Conservation (phyloP, 2,797 vertebrate genomes). For the Gymnothorax reevesii region DNA sequence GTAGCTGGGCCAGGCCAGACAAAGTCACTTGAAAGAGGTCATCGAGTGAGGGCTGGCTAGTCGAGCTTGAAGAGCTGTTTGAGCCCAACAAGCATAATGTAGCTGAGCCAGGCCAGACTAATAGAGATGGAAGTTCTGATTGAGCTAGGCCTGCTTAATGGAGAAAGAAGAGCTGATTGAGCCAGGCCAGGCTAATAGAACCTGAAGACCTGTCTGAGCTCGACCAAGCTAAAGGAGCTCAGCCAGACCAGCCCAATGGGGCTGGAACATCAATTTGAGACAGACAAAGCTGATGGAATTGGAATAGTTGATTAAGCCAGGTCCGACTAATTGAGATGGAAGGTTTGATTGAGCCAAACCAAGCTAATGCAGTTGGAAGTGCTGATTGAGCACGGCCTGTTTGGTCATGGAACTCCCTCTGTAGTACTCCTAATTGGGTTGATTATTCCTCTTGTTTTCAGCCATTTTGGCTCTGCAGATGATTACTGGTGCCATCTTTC, state of each 20-base stretch:
- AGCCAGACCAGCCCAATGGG: not conserved
- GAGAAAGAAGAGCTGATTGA: not conserved
- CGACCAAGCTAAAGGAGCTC: not conserved
- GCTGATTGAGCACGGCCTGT: too few species aligned
- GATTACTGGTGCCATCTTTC: too few species aligned
- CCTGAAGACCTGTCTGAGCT: not conserved
- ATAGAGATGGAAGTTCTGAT: constrained; percentile 26
- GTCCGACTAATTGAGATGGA: not conserved
- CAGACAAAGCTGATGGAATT: not conserved
- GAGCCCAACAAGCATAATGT: too few species aligned
- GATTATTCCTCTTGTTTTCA: too few species aligned
- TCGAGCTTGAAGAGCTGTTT: too few species aligned
- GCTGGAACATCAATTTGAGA: not conserved
- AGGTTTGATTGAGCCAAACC: not conserved
- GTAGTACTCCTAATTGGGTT: too few species aligned
- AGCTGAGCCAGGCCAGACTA: too few species aligned
- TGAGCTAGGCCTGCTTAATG: constrained; percentile 32
- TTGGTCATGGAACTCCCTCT: too few species aligned
- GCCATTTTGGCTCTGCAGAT: too few species aligned
- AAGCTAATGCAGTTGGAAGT: not conserved
- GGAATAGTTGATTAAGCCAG: not conserved
- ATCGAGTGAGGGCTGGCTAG: too few species aligned
- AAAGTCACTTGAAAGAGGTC: too few species aligned
- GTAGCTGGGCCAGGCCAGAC: too few species aligned
- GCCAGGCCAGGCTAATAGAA: not conserved